Evolutionary conservation across 2,113 vertebrate genomes (phyloP).

Genomic region (Okapia johnstoni): DNA sequence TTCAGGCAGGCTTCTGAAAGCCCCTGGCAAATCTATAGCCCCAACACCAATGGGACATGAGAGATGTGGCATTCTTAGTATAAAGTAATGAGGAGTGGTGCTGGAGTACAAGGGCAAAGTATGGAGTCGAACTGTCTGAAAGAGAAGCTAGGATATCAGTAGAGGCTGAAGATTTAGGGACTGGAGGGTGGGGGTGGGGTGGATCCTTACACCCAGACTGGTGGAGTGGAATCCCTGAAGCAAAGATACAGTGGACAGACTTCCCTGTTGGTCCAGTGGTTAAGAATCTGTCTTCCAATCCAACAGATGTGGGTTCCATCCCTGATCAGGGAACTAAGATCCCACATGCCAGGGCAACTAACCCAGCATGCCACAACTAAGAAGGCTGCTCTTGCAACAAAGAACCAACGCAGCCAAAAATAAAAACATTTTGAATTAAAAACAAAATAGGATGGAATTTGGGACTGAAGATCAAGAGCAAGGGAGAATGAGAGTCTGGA

Average conservation of each 20-base stretch:
- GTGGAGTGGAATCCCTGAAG: neutral
- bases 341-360: neutral
- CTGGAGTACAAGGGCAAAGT: neutral
- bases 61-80: neutral
- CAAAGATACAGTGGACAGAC: neutral
- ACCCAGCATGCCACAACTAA: neutral
- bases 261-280: neutral
- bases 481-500: neutral
- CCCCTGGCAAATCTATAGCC: neutral
- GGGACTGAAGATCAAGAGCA: neutral
- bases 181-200: neutral
- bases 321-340: neutral
- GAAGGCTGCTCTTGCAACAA: neutral
- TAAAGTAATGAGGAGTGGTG: neutral
- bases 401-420: neutral
- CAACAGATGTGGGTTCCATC: neutral
- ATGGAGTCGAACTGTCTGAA: neutral
- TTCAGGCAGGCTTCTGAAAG: neutral
- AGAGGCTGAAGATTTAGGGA: neutral
- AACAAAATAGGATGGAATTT: neutral
- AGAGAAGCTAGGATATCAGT: neutral
- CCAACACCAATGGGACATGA: neutral
- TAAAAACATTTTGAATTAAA: neutral
- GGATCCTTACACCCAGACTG: neutral
- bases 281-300: neutral